phyloP scores from a whole-genome alignment of 2,888 invertebrate species.

The Acholoe squamosa region DNA sequence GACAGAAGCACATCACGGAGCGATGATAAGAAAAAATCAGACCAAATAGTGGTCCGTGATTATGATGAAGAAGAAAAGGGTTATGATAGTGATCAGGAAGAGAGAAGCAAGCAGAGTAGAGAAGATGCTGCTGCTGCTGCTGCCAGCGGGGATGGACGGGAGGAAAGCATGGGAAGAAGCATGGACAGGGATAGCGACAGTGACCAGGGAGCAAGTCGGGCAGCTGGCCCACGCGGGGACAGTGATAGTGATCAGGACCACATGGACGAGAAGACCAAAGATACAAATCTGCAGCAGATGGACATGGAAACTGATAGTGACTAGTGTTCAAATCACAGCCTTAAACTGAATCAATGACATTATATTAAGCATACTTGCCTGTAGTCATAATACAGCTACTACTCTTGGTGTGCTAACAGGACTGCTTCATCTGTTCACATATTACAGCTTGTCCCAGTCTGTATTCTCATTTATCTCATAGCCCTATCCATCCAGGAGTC shows the following conservation, averaged over 20 bases:
- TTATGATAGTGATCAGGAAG: slow-evolving; percentile 81
- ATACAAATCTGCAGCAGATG: slow-evolving; percentile 64
- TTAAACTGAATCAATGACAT: too few relatives aligned
- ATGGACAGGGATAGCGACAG: slow-evolving; percentile 16
- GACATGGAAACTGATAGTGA: slow-evolving; percentile 69
- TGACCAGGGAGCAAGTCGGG: background rate
- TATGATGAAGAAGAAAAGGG: slow-evolving; percentile 86
- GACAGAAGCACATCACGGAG: slow-evolving; percentile 68
- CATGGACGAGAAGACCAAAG: slow-evolving; percentile 5
- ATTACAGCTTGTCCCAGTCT: too few relatives aligned
- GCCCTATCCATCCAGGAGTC: too few relatives aligned
- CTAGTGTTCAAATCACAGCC: background rate
- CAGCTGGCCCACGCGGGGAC: background rate
- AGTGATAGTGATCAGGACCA: background rate
- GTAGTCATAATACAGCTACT: too few relatives aligned
- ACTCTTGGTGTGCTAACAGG: too few relatives aligned
- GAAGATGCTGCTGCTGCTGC: background rate
- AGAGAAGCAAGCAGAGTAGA: background rate
- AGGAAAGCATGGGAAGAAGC: background rate
- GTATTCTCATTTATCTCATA: too few relatives aligned
- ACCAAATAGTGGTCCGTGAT: slow-evolving; percentile 84
- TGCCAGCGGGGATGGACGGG: background rate
- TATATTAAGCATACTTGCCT: too few relatives aligned
- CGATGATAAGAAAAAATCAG: slow-evolving; percentile 79
- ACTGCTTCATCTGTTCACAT: too few relatives aligned